Conservation (phyloP, 2,888 invertebrate species). For the Gymnosoma rotundatum region DNA sequence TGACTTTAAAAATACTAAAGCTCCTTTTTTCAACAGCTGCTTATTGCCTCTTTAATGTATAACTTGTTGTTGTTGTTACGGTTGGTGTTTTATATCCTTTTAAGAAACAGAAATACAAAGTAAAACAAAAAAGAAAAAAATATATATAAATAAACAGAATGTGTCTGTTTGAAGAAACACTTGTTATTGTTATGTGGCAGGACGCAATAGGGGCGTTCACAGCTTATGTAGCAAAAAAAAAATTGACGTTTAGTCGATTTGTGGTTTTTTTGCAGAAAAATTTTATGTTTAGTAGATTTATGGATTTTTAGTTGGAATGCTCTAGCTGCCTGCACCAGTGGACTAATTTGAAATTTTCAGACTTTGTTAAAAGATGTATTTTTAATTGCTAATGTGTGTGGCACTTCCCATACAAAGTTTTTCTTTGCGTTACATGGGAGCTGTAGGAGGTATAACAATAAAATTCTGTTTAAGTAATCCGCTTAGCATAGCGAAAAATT, state of each 20-base stretch:
- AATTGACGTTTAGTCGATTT: neutral
- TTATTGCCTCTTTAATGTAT: constrained; percentile 19
- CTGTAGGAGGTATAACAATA: too few species aligned
- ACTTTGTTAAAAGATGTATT: too few species aligned
- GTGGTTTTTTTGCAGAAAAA: too few species aligned
- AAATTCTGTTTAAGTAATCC: too few species aligned
- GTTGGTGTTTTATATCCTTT: constrained; percentile 31
- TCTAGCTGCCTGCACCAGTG: too few species aligned
- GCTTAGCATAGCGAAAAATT: too few species aligned
- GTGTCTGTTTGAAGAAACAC: constrained; percentile 20
- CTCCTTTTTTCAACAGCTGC: constrained; percentile 54
- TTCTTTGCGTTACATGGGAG: too few species aligned
- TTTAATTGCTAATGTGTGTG: too few species aligned
- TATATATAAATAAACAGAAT: neutral
- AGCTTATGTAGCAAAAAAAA: neutral
- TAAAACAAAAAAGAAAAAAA: neutral
- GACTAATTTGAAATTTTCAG: too few species aligned
- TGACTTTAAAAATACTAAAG: constrained; percentile 34
- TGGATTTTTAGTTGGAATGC: too few species aligned
- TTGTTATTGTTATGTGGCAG: constrained; percentile 25
- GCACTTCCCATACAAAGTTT: too few species aligned
- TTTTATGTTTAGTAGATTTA: too few species aligned
- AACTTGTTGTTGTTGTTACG: constrained; percentile 39
- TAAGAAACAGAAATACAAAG: neutral
- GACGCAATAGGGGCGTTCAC: neutral